Evolutionary conservation across 2,797 vertebrate species (phyloP).

Genomic region (Epinephelus awoara): DNA sequence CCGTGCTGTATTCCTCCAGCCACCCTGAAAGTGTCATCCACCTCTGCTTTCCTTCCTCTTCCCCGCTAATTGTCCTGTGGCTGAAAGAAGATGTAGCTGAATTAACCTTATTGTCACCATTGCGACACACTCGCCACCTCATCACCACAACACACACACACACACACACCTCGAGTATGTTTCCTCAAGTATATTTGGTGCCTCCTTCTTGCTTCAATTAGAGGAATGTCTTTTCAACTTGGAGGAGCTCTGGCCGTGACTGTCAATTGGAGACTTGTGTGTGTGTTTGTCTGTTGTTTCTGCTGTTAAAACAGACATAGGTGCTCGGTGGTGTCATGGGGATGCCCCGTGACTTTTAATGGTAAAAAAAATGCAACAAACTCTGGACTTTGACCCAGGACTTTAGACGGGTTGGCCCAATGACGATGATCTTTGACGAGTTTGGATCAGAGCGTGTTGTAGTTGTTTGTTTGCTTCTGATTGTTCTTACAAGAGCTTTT

Average conservation of each 20-base stretch:
- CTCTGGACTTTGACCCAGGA: too few species aligned
- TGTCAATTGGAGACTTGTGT: slow-evolving; percentile 23
- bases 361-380: too few species aligned
- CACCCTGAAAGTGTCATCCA: slow-evolving; percentile 69
- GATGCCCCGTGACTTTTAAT: too few species aligned
- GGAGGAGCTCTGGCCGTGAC: slow-evolving; percentile 57
- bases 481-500: too few species aligned
- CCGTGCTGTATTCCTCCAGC: slow-evolving; percentile 47
- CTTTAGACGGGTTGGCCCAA: too few species aligned
- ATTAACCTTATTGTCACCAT: slow-evolving; percentile 69
- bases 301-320: slow-evolving; percentile 40
- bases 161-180: slow-evolving; percentile 21
- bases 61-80: slow-evolving; percentile 56
- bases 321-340: slow-evolving; percentile 3
- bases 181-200: slow-evolving; percentile 51
- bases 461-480: background rate
- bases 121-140: slow-evolving; percentile 38
- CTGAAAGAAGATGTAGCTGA: slow-evolving; percentile 69
- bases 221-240: slow-evolving; percentile 67
- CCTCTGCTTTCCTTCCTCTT: slow-evolving; percentile 49
- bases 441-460: too few species aligned
- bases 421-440: too few species aligned
- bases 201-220: slow-evolving; percentile 48
- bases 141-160: slow-evolving; percentile 23
- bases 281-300: slow-evolving; percentile 47